Percentiles rank a stretch among this genome's conserved stretches.
Conservation (phyloP, 1,140 invertebrate species). For the Cryptotermes secundus region DNA sequence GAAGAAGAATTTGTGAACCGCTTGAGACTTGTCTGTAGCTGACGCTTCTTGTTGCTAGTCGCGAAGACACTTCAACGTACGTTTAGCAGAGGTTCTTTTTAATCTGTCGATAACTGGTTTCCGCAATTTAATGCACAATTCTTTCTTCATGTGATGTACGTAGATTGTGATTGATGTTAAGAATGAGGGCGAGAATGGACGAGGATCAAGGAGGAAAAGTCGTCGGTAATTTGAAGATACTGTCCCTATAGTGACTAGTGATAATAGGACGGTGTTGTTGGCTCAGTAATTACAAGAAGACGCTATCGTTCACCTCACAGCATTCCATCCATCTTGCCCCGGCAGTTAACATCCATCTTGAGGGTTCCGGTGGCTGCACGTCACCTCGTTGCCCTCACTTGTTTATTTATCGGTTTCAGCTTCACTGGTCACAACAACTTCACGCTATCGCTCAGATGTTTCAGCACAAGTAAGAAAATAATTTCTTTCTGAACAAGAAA, state of each 20-base stretch:
- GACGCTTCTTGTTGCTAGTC: too few species aligned
- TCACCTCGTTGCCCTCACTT: background rate
- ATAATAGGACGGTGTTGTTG: background rate
- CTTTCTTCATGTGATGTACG: background rate
- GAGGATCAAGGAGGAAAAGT: background rate
- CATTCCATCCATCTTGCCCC: background rate
- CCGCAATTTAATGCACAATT: background rate
- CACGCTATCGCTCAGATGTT: background rate
- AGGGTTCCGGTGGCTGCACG: constrained; percentile 5
- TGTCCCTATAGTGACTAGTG: background rate
- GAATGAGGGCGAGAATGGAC: too few species aligned
- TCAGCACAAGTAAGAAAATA: background rate
- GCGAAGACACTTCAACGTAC: too few species aligned
- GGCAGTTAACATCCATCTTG: background rate
- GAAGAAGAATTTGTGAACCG: too few species aligned
- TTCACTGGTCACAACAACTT: background rate
- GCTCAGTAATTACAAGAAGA: background rate
- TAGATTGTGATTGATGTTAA: background rate
- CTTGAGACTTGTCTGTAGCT: too few species aligned
- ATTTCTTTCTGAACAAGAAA: background rate
- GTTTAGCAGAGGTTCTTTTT: too few species aligned
- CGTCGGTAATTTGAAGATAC: background rate
- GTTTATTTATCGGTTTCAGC: constrained; percentile 16
- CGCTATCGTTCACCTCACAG: background rate
- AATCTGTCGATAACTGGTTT: too few species aligned